phyloP scores from a whole-genome alignment of 1,140 invertebrate species.

The Phortica variegata region DNA sequence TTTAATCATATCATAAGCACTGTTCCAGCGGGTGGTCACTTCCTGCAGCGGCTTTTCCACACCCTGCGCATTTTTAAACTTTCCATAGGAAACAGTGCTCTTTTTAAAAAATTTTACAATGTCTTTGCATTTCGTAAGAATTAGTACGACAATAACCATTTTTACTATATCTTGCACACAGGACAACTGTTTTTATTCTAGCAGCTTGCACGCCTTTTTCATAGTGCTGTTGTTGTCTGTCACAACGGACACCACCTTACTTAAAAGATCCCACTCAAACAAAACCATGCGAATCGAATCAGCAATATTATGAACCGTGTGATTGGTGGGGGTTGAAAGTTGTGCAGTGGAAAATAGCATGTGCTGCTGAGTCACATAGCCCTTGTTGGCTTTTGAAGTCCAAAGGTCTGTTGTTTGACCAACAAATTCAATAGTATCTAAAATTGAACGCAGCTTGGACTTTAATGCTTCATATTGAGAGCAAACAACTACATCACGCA shows the following conservation, averaged over 20 bases:
- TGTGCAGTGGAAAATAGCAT: background rate
- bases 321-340: background rate
- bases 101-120: background rate
- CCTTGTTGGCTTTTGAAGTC: background rate
- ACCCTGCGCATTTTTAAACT: background rate
- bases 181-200: background rate
- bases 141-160: background rate
- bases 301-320: background rate
- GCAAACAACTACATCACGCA: background rate
- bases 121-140: background rate
- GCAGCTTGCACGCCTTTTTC: background rate
- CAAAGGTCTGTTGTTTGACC: background rate
- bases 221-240: conserved; percentile 1
- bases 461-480: background rate
- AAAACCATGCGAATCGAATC: background rate
- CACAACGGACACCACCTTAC: background rate
- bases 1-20: too few relatives aligned
- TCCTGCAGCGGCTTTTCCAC: background rate
- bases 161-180: background rate
- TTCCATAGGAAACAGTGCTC: background rate
- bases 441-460: background rate
- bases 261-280: background rate
- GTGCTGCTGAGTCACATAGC: background rate
- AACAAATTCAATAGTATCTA: background rate
- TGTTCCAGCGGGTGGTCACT: conserved; percentile 1